Conservation (phyloP, 1,140 invertebrate genomes). For the Trachymyrmex cornetzi region DNA sequence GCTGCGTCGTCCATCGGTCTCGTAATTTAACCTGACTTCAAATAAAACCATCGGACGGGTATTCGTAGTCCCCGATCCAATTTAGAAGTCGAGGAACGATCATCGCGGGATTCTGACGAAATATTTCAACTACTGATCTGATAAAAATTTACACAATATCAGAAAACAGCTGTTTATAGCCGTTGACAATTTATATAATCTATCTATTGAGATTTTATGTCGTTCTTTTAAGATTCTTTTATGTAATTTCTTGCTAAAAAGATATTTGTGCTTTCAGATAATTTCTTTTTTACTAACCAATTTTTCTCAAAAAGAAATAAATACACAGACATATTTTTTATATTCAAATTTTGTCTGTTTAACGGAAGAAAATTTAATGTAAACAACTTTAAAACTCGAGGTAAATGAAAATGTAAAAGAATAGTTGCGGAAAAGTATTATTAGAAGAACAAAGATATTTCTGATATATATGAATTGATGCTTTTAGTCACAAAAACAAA, state of each 20-base stretch:
- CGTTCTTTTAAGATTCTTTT: no score
- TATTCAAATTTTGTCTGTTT: background rate
- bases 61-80: constrained; percentile 59
- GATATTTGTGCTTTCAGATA: background rate
- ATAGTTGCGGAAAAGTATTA: background rate
- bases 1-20: constrained; percentile 75
- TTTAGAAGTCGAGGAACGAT: constrained; percentile 62
- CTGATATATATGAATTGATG: background rate
- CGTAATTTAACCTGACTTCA: constrained; percentile 78
- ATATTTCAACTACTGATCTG: constrained; percentile 43
- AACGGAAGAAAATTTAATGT: background rate
- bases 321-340: background rate
- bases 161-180: background rate
- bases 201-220: no score
- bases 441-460: background rate
- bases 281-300: background rate
- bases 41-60: constrained; percentile 77
- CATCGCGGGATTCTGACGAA: constrained; percentile 38
- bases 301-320: background rate
- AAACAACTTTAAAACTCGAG: background rate
- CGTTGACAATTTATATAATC: background rate
- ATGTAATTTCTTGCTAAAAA: background rate
- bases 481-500: constrained; percentile 49
- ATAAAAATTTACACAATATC: constrained; percentile 7
- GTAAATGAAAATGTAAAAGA: background rate